phyloP scores from a whole-genome alignment of 2,113 vertebrate genomes.

The Nothobranchius furzeri region DNA sequence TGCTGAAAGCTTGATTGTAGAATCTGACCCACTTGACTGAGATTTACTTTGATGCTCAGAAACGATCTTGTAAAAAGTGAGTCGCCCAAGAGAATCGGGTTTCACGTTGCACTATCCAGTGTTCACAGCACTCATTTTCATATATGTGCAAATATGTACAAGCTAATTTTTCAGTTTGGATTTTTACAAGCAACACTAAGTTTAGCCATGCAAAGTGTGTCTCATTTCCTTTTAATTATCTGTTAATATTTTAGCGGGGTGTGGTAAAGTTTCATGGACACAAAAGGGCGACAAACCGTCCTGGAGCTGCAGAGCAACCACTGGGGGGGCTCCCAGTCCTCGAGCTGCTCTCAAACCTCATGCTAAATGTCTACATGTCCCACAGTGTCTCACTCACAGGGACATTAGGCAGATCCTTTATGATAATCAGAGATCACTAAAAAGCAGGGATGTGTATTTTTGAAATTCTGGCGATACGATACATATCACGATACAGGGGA shows the following conservation, averaged over 20 bases:
- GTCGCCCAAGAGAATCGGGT: constrained; percentile 51
- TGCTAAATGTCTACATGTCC: constrained; percentile 63
- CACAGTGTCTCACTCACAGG: constrained; percentile 71
- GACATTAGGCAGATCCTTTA: constrained; percentile 76
- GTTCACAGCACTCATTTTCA: not conserved
- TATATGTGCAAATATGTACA: not conserved
- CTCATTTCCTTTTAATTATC: constrained; percentile 57
- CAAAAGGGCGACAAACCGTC: constrained; percentile 53
- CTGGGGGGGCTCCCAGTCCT: constrained; percentile 65
- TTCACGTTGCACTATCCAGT: constrained; percentile 12
- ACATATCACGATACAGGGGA: too few relatives aligned
- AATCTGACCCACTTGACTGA: constrained; percentile 63
- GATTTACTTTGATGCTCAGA: constrained; percentile 57
- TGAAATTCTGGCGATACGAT: too few relatives aligned
- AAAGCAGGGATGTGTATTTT: too few relatives aligned
- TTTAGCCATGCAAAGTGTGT: not conserved
- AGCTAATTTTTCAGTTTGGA: not conserved
- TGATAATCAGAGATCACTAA: constrained; percentile 67
- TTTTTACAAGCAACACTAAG: constrained; percentile 16
- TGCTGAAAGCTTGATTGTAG: constrained; percentile 45
- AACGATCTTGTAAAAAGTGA: constrained; percentile 52
- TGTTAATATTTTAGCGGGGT: constrained; percentile 46
- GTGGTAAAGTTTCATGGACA: constrained; percentile 41
- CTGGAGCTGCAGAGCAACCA: constrained; percentile 42
- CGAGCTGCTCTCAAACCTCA: constrained; percentile 32